These are phyloP conservation scores for Anarsia innoxiella DNA, from an alignment of 2,888 invertebrate species.

Conservation along the genomic window DNA sequence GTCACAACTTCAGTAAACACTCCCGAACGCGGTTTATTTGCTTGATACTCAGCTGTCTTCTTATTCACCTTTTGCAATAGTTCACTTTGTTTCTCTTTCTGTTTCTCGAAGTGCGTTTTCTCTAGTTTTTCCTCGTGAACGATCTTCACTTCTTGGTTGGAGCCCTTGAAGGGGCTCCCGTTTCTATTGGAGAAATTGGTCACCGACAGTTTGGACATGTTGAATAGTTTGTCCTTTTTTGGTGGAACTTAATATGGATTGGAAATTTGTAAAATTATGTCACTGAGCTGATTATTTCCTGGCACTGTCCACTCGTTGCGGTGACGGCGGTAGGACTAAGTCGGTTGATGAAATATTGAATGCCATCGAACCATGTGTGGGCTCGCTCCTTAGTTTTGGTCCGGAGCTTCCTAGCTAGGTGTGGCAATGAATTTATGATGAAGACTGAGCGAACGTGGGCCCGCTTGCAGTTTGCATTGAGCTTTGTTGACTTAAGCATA, in stretches of 20 bases:
- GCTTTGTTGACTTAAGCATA: constrained; percentile 31
- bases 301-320: constrained; percentile 43
- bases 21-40: constrained; percentile 56
- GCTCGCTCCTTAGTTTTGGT: constrained; percentile 70
- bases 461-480: constrained; percentile 65
- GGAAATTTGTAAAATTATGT: constrained; percentile 31
- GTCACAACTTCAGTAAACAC: constrained; percentile 65
- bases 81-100: constrained; percentile 59
- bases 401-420: constrained; percentile 62
- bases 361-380: constrained; percentile 59
- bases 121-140: constrained; percentile 51
- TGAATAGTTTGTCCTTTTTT: constrained; percentile 22
- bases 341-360: constrained; percentile 43
- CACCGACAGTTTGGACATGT: constrained; percentile 56
- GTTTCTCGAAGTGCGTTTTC: constrained; percentile 48
- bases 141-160: constrained; percentile 24
- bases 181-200: constrained; percentile 52
- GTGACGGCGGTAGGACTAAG: constrained; percentile 54
- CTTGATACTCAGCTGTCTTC: constrained; percentile 59
- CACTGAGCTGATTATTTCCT: constrained; percentile 42
- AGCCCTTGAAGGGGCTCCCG: constrained; percentile 32
- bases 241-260: constrained; percentile 25
- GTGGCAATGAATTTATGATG: constrained; percentile 58
- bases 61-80: constrained; percentile 56
- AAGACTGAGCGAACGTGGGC: constrained; percentile 26